A percentile compares a stretch with the other conserved stretches of the same genome.
Conservation (phyloP, 2,113 vertebrate species). For the Coturnix japonica region DNA sequence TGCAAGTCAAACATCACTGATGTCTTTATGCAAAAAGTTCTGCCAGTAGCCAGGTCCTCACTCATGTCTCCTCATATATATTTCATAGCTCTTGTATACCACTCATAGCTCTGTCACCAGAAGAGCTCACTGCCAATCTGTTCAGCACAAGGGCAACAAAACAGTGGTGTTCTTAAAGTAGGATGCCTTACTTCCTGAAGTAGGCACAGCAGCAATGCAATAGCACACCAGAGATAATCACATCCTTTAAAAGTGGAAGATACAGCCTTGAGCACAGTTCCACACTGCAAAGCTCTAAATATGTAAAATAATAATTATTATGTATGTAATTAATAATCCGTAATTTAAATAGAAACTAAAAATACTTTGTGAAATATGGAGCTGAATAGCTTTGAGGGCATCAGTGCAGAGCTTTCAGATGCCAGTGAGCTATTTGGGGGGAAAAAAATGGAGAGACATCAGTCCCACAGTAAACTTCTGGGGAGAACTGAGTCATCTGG, state of each 20-base stretch:
- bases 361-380: neutral
- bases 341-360: neutral
- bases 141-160: neutral
- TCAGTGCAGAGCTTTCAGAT: neutral
- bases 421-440: neutral
- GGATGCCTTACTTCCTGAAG: neutral
- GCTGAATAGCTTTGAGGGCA: neutral
- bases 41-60: neutral
- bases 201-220: neutral
- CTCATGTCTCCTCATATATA: neutral
- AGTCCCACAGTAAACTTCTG: neutral
- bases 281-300: neutral
- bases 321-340: too few relatives aligned
- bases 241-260: neutral
- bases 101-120: neutral
- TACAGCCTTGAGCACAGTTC: neutral
- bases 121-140: neutral
- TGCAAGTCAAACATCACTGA: neutral
- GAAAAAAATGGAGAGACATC: neutral
- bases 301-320: too few relatives aligned
- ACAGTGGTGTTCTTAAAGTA: neutral
- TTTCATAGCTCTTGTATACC: neutral
- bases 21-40: neutral
- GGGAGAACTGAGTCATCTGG: neutral
- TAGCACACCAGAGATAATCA: neutral